Percentiles rank a stretch among this genome's conserved stretches.
These are phyloP conservation scores for Calidris pygmaea DNA, from an alignment of 2,113 vertebrate genomes.

Conservation along the genomic window DNA sequence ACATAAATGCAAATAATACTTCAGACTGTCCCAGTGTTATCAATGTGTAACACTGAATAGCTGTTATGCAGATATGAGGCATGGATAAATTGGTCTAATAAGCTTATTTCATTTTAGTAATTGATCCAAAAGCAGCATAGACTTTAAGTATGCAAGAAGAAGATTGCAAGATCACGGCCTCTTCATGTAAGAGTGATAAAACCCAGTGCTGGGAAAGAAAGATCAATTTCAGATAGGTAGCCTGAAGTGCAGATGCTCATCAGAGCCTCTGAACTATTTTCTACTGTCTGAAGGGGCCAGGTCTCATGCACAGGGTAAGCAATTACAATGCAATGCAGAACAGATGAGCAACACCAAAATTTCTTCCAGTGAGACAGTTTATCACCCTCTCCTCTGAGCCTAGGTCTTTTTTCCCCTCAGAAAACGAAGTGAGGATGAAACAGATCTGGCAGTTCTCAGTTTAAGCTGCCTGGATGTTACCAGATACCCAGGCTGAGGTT, in stretches of 20 bases:
- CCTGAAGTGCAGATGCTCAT: not conserved
- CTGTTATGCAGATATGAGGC: fast-evolving
- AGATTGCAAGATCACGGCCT: not conserved
- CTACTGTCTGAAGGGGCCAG: not conserved
- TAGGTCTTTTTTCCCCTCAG: not conserved
- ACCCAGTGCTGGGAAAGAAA: not conserved
- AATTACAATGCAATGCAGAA: not conserved
- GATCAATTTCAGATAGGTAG: not conserved
- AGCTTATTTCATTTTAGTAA: not conserved
- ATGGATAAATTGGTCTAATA: not conserved
- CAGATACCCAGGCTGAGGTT: not conserved
- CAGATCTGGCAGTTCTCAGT: not conserved
- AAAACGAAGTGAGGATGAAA: not conserved
- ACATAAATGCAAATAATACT: not conserved
- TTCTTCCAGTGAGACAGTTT: not conserved
- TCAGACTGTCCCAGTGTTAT: not conserved
- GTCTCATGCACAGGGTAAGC: not conserved
- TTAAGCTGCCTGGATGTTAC: not conserved
- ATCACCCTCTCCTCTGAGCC: not conserved
- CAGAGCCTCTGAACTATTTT: not conserved
- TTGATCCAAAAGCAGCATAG: not conserved
- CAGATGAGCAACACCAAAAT: not conserved
- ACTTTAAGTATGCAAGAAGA: not conserved
- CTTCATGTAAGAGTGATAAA: not conserved
- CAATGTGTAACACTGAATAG: not conserved